These are phyloP conservation scores for Phymanthus crucifer DNA, from an alignment of 92 coral and sea anemone genomes.

Conservation along the genomic window DNA sequence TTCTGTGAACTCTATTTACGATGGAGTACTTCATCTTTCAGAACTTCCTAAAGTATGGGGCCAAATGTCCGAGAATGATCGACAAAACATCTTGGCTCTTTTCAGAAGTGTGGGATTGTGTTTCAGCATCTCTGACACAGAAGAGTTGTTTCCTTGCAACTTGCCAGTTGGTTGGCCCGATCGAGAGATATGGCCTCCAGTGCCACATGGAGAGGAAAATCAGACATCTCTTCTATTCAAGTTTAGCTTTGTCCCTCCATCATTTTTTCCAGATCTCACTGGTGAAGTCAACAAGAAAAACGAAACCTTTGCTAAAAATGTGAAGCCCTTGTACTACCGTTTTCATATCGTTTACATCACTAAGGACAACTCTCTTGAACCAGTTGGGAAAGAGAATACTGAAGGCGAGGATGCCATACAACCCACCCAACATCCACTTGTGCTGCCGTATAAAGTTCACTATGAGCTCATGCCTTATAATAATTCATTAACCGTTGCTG, in stretches of 20 bases:
- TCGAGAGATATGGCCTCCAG: conserved; percentile 45
- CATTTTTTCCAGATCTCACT: conserved; percentile 30
- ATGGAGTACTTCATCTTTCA: conserved; percentile 22
- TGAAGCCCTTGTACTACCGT: conserved; percentile 45
- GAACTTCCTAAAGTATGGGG: conserved; percentile 20
- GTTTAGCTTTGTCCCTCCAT: conserved; percentile 39
- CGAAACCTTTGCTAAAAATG: conserved; percentile 18
- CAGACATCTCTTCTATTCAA: conserved; percentile 22
- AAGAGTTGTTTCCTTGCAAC: conserved; percentile 46
- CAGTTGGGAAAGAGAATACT: too few relatives aligned
- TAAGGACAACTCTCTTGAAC: background rate
- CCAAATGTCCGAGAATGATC: conserved; percentile 10
- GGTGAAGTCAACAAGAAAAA: conserved; percentile 28
- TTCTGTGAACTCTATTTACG: conserved; percentile 5
- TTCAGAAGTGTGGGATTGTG: conserved; percentile 40
- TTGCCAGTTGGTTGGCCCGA: conserved; percentile 53
- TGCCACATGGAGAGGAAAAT: conserved; percentile 23
- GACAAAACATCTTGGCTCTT: conserved; percentile 11
- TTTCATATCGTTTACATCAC: conserved; percentile 45
- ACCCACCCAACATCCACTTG: background rate
- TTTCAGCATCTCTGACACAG: conserved; percentile 21
- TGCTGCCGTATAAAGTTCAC: conserved; percentile 36
- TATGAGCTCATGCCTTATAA: conserved; percentile 39
- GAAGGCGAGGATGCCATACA: background rate
- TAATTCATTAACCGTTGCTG: conserved; percentile 26